Evolutionary conservation across 2,797 vertebrate genomes (phyloP), one percentile per base, ranked within the genome.

Genomic region (Danio choprae): DNA sequence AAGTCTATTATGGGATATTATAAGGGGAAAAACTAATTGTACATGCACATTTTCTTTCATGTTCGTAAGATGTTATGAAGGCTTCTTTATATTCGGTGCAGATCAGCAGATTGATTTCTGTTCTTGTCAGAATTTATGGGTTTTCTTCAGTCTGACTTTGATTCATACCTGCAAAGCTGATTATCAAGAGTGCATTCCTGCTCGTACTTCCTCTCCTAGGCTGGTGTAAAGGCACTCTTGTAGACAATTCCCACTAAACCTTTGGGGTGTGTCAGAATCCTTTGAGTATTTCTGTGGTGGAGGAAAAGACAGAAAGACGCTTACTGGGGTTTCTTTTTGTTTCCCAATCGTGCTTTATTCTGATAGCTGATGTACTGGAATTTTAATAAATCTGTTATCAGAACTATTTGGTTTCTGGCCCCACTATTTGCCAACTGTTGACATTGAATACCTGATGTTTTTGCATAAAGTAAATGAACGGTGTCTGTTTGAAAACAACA

Each of bases 301-400:
- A 55, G 59, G 59, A 62, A 70, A 40, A 56, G 8, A 59, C 53
- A 68, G n/a, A 36, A 7, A 68, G 9, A 59, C 12, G 22, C 81
- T 89, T 79, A 85, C 82, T 86, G 67, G 10, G 84, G 85, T 62
- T 67, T 79, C 9, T 20, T 6, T n/a, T 13, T 82, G 40, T 74
- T 75, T 13, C 87, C 81, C 85, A 62, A 12, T 71, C 43, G 63
- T 83, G 84, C 81, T 88, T 59, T 84, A 84, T 87, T 85, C 86
- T 36, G 53, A 68, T 58, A 56, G 6, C 55, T 79, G 81, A 88
- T 89, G 86, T 82, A 88, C 70, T 77, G 82, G 76, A 83, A 81
- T 87, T 88, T 86, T 71, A 93, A 87, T 93, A 84, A 93, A 93
- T 87, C 85, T 82, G 80, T 60, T 64, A 79, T 81, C 68, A 78